Base-by-base conservation (phyloP, 2,113 vertebrate species). In the Pelecanoides urinatrix region DNA sequence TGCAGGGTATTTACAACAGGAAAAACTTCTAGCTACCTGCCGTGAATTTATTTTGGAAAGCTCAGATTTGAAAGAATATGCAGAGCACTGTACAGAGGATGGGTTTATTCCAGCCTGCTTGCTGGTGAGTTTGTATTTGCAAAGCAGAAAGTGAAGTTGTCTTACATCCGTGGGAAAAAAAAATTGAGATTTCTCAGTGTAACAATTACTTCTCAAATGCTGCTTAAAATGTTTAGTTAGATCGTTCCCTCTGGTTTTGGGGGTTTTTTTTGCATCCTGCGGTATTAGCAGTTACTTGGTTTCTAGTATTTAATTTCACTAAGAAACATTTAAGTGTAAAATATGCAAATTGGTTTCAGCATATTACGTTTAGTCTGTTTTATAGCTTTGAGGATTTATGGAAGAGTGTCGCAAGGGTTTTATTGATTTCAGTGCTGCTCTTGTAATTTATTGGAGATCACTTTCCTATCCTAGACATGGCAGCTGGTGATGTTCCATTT, bases 1-100 rank as follows among this genome's bases (percentile, higher is more conserved):
- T 97, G 61, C 95, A 99, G 99, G 99, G 13, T 99, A 99, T 85
- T 98, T 99, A 66, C 99, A 99, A 92, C 99, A 99, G 90, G 99
- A 99, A 97, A 99, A 99, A 36, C 98, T 99, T 90, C 97, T 97
- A 71, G 98, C 98, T 74, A 99, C 99, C 32, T 99, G 98, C 96
- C 98, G 97, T 96, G 98, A 99, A 3, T 99, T 99, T 96, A 99
- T 99, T 88, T 97, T 98, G 30, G 99, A 99, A 98, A 99, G 99
- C 86, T 98, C 99, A n/a, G 98, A 99, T 94, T 98, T 99, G 95
- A 99, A 99, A 94, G 99, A 99, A 94, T 99, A 99, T 94, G 99
- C 99, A 8, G 99, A 99, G 75, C 99, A 99, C 95, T 99, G 98
- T 83, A 98, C 98, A 11, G 99, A 98, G 92, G 99, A 99, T 96